Conservation (phyloP, 2,888 invertebrate species). For the Bhutanitis thaidina region DNA sequence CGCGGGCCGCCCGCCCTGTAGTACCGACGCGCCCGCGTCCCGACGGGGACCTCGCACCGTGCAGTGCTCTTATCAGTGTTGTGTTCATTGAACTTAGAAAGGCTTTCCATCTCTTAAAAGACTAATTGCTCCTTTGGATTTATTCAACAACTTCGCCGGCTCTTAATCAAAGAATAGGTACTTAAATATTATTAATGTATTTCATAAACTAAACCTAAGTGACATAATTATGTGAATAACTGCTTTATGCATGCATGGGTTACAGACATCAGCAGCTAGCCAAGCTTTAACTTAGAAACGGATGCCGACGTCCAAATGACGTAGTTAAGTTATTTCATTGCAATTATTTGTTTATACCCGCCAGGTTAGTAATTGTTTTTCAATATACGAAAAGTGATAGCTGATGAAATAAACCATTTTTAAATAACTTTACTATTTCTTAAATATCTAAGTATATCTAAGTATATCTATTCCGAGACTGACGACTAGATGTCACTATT, state of each 20-base stretch:
- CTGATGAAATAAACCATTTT: too few relatives aligned
- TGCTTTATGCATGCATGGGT: conserved; percentile 2
- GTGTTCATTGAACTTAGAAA: conserved; percentile 2
- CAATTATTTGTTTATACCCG: too few relatives aligned
- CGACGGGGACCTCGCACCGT: neutral
- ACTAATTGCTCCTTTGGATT: neutral
- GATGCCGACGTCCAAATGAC: too few relatives aligned
- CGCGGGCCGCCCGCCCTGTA: neutral
- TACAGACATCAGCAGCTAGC: neutral
- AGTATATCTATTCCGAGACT: too few relatives aligned
- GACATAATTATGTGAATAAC: neutral
- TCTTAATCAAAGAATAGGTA: conserved; percentile 9
- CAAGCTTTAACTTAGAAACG: neutral
- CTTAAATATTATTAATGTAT: conserved; percentile 8
- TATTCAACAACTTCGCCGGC: neutral
- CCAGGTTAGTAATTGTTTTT: too few relatives aligned
- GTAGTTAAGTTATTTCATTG: too few relatives aligned
- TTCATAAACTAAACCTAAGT: neutral
- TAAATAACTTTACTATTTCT: too few relatives aligned
- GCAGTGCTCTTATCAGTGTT: conserved; percentile 9
- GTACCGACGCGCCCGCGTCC: conserved; percentile 4
- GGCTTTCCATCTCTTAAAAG: neutral
- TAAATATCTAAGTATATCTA: too few relatives aligned
- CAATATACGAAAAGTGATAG: too few relatives aligned
- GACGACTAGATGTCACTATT: too few relatives aligned